Evolutionary conservation across 2,888 invertebrate genomes (phyloP), one percentile per base, ranked within the genome.

Genomic region (Eristalinus aeneus): DNA sequence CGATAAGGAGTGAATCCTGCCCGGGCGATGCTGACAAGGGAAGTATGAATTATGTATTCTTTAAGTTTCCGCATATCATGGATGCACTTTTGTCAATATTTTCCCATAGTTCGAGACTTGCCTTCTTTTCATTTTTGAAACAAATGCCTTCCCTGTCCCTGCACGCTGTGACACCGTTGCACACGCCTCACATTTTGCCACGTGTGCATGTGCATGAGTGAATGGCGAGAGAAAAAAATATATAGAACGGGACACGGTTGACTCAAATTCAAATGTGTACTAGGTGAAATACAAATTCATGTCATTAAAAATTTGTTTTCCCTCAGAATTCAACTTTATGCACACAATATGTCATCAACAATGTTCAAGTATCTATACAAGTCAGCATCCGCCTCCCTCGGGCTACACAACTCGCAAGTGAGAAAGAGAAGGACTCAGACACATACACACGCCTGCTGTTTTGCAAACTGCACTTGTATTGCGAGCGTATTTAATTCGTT

Each of bases 231-330:
- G 8, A 8, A 46, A 46, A 16, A 8, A 16, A 16, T 53, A 86
- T 77, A 77, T 78, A 86, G 82, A 86, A 54, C 77, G 74, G 77
- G 77, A 78, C 61, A 76, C 82, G 82, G 77, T 36, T 82, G 86
- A 82, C 86, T 86, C 82, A 77, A 86, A 86, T 86, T 86, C 71
- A 71, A 86, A 86, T 86, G 82, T 86, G 73, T 86, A 86, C 82
- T 86, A 86, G 86, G 86, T 86, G 86, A 86, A 86, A 82, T 86
- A 53, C 77, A 82, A 86, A 82, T 86, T 82, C 86, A 86, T 86
- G 82, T 86, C 86, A 86, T 86, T 86, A 82, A 86, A 86, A 86
- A 82, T 78, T 86, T 82, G 65, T 86, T 82, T 73, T 86, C 74
- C 63, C 60, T 86, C 46, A 36, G 77, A 82, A 60, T 77, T 11